Evolutionary conservation across 1,140 invertebrate genomes (phyloP).

Genomic region (Streblospio benedicti): DNA sequence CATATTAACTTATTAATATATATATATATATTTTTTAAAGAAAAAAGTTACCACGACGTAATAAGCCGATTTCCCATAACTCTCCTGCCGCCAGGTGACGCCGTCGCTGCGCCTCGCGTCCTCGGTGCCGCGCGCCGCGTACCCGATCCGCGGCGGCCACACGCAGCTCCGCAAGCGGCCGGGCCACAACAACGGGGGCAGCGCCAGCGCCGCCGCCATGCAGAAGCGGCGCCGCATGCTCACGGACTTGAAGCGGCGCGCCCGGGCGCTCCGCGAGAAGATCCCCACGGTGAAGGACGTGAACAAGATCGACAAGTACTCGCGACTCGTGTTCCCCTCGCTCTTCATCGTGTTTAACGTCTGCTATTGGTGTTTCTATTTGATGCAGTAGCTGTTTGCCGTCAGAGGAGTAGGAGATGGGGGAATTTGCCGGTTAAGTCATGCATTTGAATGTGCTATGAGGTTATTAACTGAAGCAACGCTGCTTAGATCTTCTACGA

Average conservation of each 20-base stretch:
- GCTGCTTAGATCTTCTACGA: no score
- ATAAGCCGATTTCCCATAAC: conserved; percentile 26
- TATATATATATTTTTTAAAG: no score
- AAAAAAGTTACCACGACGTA: no score
- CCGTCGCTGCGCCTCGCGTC: conserved; percentile 34
- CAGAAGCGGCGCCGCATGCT: conserved; percentile 30
- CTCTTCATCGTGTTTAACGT: conserved; percentile 89
- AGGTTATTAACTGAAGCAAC: no score
- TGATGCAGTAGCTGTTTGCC: conserved; percentile 27
- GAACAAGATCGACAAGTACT: conserved; percentile 94
- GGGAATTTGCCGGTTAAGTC: no score
- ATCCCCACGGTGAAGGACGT: conserved; percentile 93
- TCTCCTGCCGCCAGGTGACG: conserved; percentile 15
- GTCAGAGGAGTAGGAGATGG: no score
- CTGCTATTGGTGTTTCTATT: conserved; percentile 88
- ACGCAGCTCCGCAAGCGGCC: conserved; percentile 26
- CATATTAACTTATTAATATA: no score
- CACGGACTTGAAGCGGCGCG: conserved; percentile 34
- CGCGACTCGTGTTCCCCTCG: conserved; percentile 84
- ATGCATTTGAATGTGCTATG: no score
- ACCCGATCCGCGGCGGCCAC: conserved; percentile 24
- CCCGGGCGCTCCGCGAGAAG: conserved; percentile 34
- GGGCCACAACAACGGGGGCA: conserved; percentile 19
- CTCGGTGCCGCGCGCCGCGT: conserved; percentile 24
- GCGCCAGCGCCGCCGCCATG: conserved; percentile 15